These are phyloP conservation scores for Agriopis aurantiaria DNA, from an alignment of 2,888 invertebrate genomes.

Conservation along the genomic window DNA sequence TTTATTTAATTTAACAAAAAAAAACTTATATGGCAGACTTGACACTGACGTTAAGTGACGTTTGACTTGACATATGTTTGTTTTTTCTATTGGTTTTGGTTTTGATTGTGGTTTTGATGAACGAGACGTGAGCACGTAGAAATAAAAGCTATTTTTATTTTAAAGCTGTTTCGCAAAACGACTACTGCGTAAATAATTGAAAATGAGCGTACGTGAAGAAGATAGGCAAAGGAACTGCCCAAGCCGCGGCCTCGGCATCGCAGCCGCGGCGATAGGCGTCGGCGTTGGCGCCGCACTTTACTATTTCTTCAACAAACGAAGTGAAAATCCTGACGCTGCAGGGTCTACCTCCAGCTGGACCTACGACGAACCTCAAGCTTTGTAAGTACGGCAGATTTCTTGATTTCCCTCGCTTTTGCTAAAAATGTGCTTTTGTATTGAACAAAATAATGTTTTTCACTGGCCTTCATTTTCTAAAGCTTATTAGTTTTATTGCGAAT, in stretches of 20 bases:
- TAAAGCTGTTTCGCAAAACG: constrained; percentile 1
- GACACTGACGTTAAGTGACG: too few relatives aligned
- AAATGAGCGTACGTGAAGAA: constrained; percentile 76
- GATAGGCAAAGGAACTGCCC: constrained; percentile 69
- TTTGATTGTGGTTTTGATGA: neutral
- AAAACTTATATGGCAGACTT: too few relatives aligned
- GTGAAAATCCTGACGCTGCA: constrained; percentile 64
- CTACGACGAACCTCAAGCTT: constrained; percentile 58
- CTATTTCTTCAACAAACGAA: constrained; percentile 74
- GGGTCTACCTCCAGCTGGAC: constrained; percentile 69
- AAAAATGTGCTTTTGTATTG: neutral
- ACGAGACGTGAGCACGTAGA: too few relatives aligned
- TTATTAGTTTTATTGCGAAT: neutral
- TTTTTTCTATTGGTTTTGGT: too few relatives aligned
- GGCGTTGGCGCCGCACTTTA: constrained; percentile 80
- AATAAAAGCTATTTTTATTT: neutral
- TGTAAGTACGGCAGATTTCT: constrained; percentile 58
- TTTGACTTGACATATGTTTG: too few relatives aligned
- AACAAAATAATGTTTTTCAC: neutral
- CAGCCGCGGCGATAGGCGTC: constrained; percentile 77
- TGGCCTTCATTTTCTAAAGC: constrained; percentile 4
- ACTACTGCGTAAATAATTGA: constrained; percentile 19
- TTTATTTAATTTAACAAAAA: too few relatives aligned
- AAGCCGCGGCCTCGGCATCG: constrained; percentile 73
- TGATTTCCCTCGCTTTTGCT: constrained; percentile 22